phyloP scores from a whole-genome alignment of 2,113 vertebrate genomes.

The Mesitornis unicolor region DNA sequence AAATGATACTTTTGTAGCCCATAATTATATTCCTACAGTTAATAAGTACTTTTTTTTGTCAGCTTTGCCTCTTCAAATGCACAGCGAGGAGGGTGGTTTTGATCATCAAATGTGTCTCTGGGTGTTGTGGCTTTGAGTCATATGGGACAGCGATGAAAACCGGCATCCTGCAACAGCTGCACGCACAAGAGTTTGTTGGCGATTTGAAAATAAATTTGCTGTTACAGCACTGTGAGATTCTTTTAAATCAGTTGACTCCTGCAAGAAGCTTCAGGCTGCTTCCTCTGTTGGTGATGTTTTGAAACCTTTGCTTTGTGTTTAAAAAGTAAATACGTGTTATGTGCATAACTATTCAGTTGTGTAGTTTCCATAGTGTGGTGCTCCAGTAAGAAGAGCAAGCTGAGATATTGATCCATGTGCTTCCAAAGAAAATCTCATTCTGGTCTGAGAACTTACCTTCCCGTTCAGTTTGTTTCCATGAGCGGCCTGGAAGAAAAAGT shows the following conservation, averaged over 20 bases:
- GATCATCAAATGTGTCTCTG: background rate
- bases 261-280: background rate
- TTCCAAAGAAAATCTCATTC: background rate
- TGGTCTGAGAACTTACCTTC: background rate
- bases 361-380: background rate
- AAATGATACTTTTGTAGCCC: background rate
- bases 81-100: background rate
- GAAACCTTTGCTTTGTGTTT: background rate
- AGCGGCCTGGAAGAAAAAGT: background rate
- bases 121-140: background rate
- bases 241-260: background rate
- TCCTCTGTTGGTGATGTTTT: background rate
- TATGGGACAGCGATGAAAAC: background rate
- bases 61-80: background rate
- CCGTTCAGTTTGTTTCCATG: background rate
- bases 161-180: background rate
- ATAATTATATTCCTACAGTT: background rate
- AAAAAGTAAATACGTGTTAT: background rate
- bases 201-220: background rate
- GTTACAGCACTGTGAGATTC: background rate
- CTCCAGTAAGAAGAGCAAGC: background rate
- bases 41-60: background rate
- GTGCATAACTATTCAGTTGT: background rate
- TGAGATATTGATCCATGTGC: background rate
- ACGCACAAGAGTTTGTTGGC: background rate